phyloP scores from a whole-genome alignment of 2,888 invertebrate species.

The Elmis aenea region DNA sequence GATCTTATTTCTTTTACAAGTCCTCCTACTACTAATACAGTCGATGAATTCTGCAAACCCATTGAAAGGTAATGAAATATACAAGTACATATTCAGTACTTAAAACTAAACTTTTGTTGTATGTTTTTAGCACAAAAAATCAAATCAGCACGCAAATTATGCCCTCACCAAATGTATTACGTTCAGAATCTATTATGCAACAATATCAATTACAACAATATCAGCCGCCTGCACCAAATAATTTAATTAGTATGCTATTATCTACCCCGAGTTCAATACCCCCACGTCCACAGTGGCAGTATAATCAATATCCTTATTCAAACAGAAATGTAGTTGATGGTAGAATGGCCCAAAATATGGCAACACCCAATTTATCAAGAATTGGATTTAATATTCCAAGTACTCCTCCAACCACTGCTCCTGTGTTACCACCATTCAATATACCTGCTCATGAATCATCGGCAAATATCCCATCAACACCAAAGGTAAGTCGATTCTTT shows the following conservation, averaged over 20 bases:
- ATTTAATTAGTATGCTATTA: too few relatives aligned
- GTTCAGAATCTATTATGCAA: slow-evolving; percentile 3
- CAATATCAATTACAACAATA: slow-evolving; percentile 6
- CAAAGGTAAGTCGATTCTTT: too few relatives aligned
- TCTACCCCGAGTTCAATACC: too few relatives aligned
- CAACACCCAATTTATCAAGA: slow-evolving; percentile 2
- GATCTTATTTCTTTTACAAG: slow-evolving; percentile 71
- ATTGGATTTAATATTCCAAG: slow-evolving; percentile 14
- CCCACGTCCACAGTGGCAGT: slow-evolving; percentile 8
- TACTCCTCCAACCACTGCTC: slow-evolving; percentile 1
- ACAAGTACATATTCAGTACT: too few relatives aligned
- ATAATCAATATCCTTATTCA: background rate
- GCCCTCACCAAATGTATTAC: slow-evolving; percentile 5
- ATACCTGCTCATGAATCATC: too few relatives aligned
- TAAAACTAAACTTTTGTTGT: too few relatives aligned
- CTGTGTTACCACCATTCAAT: slow-evolving; percentile 3
- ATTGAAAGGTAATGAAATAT: slow-evolving; percentile 16
- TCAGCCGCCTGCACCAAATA: background rate
- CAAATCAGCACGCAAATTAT: too few relatives aligned
- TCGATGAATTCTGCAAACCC: slow-evolving; percentile 23
- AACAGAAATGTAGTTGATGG: background rate
- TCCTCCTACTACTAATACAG: slow-evolving; percentile 40
- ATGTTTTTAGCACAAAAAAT: too few relatives aligned
- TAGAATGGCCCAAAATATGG: too few relatives aligned
- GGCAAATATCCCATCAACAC: too few relatives aligned